Percentiles rank a stretch among this genome's conserved stretches.
These are phyloP conservation scores for Ladona fulva DNA, from an alignment of 1,140 invertebrate species.

Conservation along the genomic window DNA sequence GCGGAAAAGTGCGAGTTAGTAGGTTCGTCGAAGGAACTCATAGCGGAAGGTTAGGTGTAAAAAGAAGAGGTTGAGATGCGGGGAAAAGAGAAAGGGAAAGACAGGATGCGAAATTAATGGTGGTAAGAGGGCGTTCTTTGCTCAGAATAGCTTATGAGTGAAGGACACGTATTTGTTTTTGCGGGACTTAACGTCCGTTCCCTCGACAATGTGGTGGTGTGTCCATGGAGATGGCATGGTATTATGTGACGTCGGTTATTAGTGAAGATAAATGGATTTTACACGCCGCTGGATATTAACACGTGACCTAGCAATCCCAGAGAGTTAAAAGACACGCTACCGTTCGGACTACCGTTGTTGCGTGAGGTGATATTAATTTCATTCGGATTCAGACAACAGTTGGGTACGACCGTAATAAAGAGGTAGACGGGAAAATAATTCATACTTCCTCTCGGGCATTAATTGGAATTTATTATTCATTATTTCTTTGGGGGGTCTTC, in stretches of 20 bases:
- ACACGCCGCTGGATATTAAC: slow-evolving; percentile 7
- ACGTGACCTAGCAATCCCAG: background rate
- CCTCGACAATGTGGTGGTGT: background rate
- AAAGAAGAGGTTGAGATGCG: background rate
- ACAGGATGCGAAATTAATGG: slow-evolving; percentile 9
- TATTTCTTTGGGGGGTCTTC: background rate
- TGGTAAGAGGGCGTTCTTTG: slow-evolving; percentile 7
- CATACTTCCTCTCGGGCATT: background rate
- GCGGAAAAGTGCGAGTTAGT: background rate
- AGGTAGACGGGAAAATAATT: background rate
- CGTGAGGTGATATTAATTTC: background rate
- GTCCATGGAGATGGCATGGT: background rate
- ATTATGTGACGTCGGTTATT: slow-evolving; percentile 1
- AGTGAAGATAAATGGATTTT: slow-evolving; percentile 10
- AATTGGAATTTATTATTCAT: slow-evolving; percentile 8
- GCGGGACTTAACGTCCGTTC: background rate
- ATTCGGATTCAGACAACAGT: background rate
- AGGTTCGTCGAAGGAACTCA: background rate
- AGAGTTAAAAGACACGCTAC: background rate
- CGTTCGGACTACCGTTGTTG: slow-evolving; percentile 2
- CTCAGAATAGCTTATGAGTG: slow-evolving; percentile 9
- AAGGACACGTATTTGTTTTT: slow-evolving; percentile 10
- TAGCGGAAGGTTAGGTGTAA: background rate
- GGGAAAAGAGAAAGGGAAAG: background rate
- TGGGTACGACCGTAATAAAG: background rate